Base-by-base conservation (phyloP, 2,888 invertebrate genomes). In the Crepidodera aurea region DNA sequence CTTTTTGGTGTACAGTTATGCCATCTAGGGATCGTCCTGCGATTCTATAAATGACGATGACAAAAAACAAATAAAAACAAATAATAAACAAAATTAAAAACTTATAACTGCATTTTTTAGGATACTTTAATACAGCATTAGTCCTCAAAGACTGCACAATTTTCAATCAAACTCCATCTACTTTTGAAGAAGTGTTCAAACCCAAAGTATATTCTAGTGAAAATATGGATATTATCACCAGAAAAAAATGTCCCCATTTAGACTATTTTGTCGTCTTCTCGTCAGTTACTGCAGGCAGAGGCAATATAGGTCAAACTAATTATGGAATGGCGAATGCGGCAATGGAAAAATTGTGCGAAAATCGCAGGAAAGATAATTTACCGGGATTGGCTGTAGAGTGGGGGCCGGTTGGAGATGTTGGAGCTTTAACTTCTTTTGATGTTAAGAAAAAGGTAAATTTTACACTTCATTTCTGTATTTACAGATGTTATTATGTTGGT, bases 151-250 rank as follows among this genome's bases (percentile, higher is more conserved):
- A 88, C 71, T 81, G 79, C 0, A 67, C 85, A 0, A 78, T 84
- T 67, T 83, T 84, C 60, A 86, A 86, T 68, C 86, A 86, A 74
- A 81, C 82, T 0, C 69, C 71, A 1, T 81, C 83, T 42, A 76
- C 73, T 12, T 88, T 86, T 68, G 78, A 82, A 62, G 82, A 82
- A 12, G 85, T 84, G 0, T 82, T 83, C 59, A 77, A 76, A 16
- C 83, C 86, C 0, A 90, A 90, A 78, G 85, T 86, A 1, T 74
- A 79, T 66, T 85, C 85, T 12, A 86, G 87, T 0, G 75, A 81
- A 44, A 79, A 84, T 68, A 72, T 89, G 40, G 89, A 90, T 72
- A 46, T 65, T 27, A n/a, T 84, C 0, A 83, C 86, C 0, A 81
- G 88, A 58, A 57, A 27, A 18, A 12, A 40, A 19, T 86, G 86